Evolutionary conservation across 1,140 invertebrate genomes (phyloP), one percentile per base, ranked within the genome.

Genomic region (Tetraneura akinire): DNA sequence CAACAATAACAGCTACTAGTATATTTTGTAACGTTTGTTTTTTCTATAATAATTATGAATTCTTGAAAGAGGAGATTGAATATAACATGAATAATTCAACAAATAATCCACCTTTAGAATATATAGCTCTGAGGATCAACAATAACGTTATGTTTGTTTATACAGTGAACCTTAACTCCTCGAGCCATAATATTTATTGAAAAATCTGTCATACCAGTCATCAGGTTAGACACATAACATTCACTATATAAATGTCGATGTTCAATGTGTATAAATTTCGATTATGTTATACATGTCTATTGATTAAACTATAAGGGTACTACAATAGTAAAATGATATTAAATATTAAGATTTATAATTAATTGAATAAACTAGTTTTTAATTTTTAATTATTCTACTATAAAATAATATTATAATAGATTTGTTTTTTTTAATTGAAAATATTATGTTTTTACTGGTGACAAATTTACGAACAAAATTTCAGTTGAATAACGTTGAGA

Each of bases 31-130:
- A n/a, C 11, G 18, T 29, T 68, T 11, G 4, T 45, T 45, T 18
- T 26, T 73, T 21, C n/a, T 55, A 37, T 18, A 21, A 74, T 74
- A 74, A 55, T 74, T 74, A 74, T 55, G 71, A 21, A 55, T 55
- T 74, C 51, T 37, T 23, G 9, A 23, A 37, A 55, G 37, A 74
- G 32, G 5, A 9, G 29, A 74, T 42, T 4, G 49, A 9, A 21
- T 16, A 55, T 26, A 37, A 42, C 51, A 37, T 74, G n/a, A 53
- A 74, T 42, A 55, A 55, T 42, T 55, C 29, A 21, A 23, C 29
- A 23, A 55, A 55, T n/a, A 21, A 37, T 55, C 8, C 16, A 29
- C 16, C 47, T 42, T 55, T 10, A 26, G 29, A 74, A 55, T 74
- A 70, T 51, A 71, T 16, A 37, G 8, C 49, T 8, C 13, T 6